phyloP scores from a whole-genome alignment of 92 coral and sea anemone genomes.

The Montipora capitata region DNA sequence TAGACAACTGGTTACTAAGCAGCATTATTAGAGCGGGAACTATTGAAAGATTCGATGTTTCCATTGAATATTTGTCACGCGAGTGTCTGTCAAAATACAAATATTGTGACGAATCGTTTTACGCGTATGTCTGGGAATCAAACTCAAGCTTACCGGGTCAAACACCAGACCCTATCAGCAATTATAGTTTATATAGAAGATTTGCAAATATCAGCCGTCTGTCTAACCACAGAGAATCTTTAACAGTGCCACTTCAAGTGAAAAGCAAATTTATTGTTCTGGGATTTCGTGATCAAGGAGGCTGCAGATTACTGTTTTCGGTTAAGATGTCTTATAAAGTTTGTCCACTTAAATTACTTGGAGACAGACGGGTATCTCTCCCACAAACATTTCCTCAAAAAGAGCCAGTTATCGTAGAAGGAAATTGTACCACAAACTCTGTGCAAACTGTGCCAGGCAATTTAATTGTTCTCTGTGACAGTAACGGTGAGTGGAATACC shows the following conservation, averaged over 20 bases:
- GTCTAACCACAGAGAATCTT: not conserved
- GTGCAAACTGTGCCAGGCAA: not conserved
- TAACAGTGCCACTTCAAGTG: constrained; percentile 18
- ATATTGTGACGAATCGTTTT: constrained; percentile 68
- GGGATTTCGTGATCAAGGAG: constrained; percentile 83
- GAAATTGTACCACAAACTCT: constrained; percentile 66
- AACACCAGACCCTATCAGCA: constrained; percentile 56
- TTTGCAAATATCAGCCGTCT: too few relatives aligned
- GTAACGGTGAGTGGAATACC: too few relatives aligned
- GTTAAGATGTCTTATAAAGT: constrained; percentile 65
- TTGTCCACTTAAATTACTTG: constrained; percentile 57
- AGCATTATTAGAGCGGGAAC: constrained; percentile 46
- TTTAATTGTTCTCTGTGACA: too few relatives aligned
- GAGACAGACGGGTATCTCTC: constrained; percentile 47
- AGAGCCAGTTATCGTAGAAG: constrained; percentile 51
- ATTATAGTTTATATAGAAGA: constrained; percentile 11
- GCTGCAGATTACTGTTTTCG: constrained; percentile 65
- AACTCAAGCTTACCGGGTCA: not conserved
- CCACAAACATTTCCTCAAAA: constrained; percentile 73
- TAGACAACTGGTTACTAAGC: constrained; percentile 79
- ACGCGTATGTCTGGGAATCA: constrained; percentile 65
- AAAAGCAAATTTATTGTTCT: constrained; percentile 54
- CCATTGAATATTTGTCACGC: constrained; percentile 42
- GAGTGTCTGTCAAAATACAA: not conserved
- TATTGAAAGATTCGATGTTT: constrained; percentile 60